Conservation (phyloP, 2,113 vertebrate species). For the Neogobius melanostomus region DNA sequence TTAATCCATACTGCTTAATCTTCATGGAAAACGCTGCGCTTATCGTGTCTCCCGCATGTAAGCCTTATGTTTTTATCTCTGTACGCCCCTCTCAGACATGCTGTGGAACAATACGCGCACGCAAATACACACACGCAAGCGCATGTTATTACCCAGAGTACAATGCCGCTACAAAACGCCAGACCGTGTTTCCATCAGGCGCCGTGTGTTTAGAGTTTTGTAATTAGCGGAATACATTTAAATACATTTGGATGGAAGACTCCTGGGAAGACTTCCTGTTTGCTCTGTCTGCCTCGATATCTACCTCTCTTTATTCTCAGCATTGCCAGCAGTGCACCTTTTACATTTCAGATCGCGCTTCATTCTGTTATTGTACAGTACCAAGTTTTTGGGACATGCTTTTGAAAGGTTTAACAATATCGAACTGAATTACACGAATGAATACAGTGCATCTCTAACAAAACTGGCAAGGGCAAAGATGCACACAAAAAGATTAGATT, state of each 20-base stretch:
- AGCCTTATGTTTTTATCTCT: constrained; percentile 53
- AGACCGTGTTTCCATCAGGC: constrained; percentile 69
- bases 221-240: constrained; percentile 82
- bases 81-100: constrained; percentile 45
- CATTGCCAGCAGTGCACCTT: constrained; percentile 40
- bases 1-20: constrained; percentile 69
- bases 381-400: neutral
- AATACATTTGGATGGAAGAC: constrained; percentile 76
- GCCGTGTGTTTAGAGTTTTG: constrained; percentile 75
- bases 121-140: constrained; percentile 24
- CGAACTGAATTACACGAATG: neutral
- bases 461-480: too few species aligned
- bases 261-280: constrained; percentile 69
- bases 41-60: constrained; percentile 67
- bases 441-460: too few species aligned
- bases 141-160: constrained; percentile 65
- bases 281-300: constrained; percentile 65
- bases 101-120: constrained; percentile 38
- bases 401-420: neutral
- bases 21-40: constrained; percentile 58
- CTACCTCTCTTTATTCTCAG: constrained; percentile 59
- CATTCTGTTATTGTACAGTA: constrained; percentile 30
- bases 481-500: too few species aligned
- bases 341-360: constrained; percentile 51
- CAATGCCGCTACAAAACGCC: constrained; percentile 69